Evolutionary conservation across 2,888 invertebrate species (phyloP), one percentile per base, ranked within the genome.

Genomic region (Venusia cambrica): DNA sequence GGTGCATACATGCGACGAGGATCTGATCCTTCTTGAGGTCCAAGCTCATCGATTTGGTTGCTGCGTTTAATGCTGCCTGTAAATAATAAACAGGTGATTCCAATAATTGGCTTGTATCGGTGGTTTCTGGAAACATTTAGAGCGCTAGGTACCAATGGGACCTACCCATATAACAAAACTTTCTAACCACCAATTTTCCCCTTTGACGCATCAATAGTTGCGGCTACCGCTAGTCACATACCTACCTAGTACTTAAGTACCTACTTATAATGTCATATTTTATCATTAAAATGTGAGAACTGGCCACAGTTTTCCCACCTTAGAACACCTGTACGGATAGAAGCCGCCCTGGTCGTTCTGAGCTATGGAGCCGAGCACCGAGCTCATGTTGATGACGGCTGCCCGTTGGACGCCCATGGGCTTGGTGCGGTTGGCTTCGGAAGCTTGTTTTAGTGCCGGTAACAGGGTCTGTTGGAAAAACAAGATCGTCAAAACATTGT

Each of bases 271-370:
- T n/a, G n/a, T n/a, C n/a, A n/a, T n/a, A n/a, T n/a, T n/a, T n/a
- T n/a, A n/a, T n/a, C n/a, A n/a, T n/a, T n/a, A n/a, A n/a, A n/a
- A n/a, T n/a, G n/a, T n/a, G n/a, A n/a, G n/a, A n/a, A n/a, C n/a
- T n/a, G n/a, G n/a, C n/a, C n/a, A n/a, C n/a, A 7, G 3, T 15
- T 8, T 5, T 14, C 7, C 6, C 76, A 95, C 95, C 90, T 97
- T 97, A 21, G 96, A 96, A 51, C 94, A 91, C 54, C 96, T 89
- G 64, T 97, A 97, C 0, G 95, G 92, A 72, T 96, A 96, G 61
- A 92, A 90, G 13, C 94, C 95, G 7, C 96, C 96, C 36, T 91
- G 89, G 12, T 84, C 88, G 67, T 96, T 97, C 31, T 89, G 78
- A 16, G 88, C 77, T 31, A 97, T 93, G 4, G 96, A 97, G 2